Percentiles rank a stretch among this genome's conserved stretches.
phyloP scores from a whole-genome alignment of 2,888 invertebrate genomes.

The Apamea crenata region DNA sequence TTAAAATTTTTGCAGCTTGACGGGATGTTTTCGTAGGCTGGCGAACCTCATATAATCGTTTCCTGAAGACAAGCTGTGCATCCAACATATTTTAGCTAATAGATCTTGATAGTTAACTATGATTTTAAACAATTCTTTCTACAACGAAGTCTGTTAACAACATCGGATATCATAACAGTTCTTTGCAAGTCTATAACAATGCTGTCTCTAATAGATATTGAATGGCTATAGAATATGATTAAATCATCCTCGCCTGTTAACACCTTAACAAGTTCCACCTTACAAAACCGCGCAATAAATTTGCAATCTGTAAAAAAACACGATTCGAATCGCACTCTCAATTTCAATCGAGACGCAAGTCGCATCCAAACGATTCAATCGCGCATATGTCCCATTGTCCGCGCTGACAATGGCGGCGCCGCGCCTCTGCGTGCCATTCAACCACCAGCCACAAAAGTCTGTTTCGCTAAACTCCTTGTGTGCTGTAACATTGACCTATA shows the following conservation, averaged over 20 bases:
- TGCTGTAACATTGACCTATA: slow-evolving; percentile 90
- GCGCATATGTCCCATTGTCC: slow-evolving; percentile 87
- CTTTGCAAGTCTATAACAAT: neutral
- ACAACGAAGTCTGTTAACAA: neutral
- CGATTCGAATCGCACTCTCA: slow-evolving; percentile 79
- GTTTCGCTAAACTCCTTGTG: slow-evolving; percentile 88
- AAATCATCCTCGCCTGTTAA: slow-evolving; percentile 31
- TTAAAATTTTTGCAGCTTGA: slow-evolving; percentile 78
- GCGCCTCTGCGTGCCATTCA: slow-evolving; percentile 83
- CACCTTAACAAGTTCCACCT: slow-evolving; percentile 28
- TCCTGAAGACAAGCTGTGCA: slow-evolving; percentile 48
- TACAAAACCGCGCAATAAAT: slow-evolving; percentile 55
- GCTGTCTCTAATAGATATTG: neutral
- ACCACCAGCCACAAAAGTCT: slow-evolving; percentile 85
- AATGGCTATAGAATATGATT: slow-evolving; percentile 1
- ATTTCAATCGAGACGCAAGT: slow-evolving; percentile 84
- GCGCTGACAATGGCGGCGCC: slow-evolving; percentile 78
- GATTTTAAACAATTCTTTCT: neutral
- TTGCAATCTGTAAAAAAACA: slow-evolving; percentile 68
- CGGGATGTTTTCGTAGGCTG: slow-evolving; percentile 78
- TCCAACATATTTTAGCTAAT: neutral
- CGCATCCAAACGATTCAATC: slow-evolving; percentile 84
- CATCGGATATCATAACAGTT: neutral
- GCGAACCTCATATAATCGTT: slow-evolving; percentile 70
- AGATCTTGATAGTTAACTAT: neutral